Evolutionary conservation across 2,113 vertebrate genomes (phyloP).

Genomic region (Micronisus gabar): DNA sequence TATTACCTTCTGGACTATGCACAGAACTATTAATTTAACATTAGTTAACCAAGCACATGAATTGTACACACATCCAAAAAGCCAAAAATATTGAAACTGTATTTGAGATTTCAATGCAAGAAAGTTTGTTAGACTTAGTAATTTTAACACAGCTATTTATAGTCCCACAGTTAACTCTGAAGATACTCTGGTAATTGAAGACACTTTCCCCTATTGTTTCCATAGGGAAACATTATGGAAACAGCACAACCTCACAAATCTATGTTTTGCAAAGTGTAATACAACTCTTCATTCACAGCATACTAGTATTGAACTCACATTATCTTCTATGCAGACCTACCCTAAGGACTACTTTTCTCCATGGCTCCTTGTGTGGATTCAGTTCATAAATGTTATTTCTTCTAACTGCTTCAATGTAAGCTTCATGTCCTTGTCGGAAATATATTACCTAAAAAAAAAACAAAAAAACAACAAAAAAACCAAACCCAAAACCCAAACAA

Average conservation of each 20-base stretch:
- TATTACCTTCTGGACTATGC: background rate
- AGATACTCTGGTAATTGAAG: background rate
- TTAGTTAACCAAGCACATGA: background rate
- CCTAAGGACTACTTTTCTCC: slow-evolving; percentile 90
- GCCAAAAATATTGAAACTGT: background rate
- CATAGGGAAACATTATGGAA: background rate
- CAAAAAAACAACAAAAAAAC: too few relatives aligned
- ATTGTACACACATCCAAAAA: background rate
- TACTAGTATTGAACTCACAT: background rate
- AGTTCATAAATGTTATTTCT: slow-evolving; percentile 87
- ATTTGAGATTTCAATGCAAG: background rate
- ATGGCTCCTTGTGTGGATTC: slow-evolving; percentile 91
- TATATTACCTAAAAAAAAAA: slow-evolving; percentile 85
- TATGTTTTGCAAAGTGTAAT: background rate
- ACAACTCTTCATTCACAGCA: background rate
- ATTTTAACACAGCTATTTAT: background rate
- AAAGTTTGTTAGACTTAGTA: background rate
- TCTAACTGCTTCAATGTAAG: slow-evolving; percentile 91
- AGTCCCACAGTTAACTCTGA: background rate
- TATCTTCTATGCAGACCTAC: slow-evolving; percentile 66
- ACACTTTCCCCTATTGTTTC: background rate
- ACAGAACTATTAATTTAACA: background rate
- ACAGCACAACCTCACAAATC: background rate
- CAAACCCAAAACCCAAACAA: background rate
- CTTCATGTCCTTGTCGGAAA: slow-evolving; percentile 95